A percentile compares a stretch with the other conserved stretches of the same genome.
phyloP scores from a whole-genome alignment of 2,888 invertebrate genomes.

The Oxycera nigricornis region DNA sequence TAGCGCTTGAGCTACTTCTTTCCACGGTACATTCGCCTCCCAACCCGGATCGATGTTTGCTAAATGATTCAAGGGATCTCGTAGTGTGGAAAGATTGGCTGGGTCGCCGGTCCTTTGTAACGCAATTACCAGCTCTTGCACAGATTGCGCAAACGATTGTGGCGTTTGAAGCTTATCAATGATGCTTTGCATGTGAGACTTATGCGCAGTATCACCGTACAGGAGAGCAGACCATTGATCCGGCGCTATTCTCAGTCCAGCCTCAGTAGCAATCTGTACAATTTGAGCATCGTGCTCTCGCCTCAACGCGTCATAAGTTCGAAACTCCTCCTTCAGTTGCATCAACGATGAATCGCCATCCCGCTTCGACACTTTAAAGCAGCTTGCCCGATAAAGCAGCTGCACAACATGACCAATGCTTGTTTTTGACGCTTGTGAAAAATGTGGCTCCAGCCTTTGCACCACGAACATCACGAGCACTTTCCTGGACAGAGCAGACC shows the following conservation, averaged over 20 bases:
- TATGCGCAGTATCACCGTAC: constrained; percentile 94
- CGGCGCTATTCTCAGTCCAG: constrained; percentile 94
- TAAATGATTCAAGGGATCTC: constrained; percentile 81
- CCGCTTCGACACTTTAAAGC: constrained; percentile 97
- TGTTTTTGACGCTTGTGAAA: constrained; percentile 96
- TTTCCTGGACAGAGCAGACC: constrained; percentile 90
- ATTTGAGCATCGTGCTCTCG: constrained; percentile 98
- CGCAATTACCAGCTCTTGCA: constrained; percentile 89
- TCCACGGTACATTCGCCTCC: constrained; percentile 72
- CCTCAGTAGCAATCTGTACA: constrained; percentile 97
- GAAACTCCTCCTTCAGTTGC: constrained; percentile 97
- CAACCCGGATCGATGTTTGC: constrained; percentile 87
- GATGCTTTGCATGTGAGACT: constrained; percentile 95
- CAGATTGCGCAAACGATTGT: constrained; percentile 88
- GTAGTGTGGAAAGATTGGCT: constrained; percentile 77
- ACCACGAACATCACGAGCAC: constrained; percentile 99
- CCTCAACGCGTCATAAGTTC: constrained; percentile 90
- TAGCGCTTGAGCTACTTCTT: constrained; percentile 70
- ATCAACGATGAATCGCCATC: constrained; percentile 97
- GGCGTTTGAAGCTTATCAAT: constrained; percentile 93
- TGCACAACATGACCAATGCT: constrained; percentile 99
- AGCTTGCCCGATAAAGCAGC: constrained; percentile 94
- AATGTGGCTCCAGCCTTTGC: constrained; percentile 93
- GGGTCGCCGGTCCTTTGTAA: constrained; percentile 88
- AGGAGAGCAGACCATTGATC: constrained; percentile 98